These are phyloP conservation scores for Tetanocera ferruginea DNA, from an alignment of 2,888 invertebrate genomes.

Conservation along the genomic window DNA sequence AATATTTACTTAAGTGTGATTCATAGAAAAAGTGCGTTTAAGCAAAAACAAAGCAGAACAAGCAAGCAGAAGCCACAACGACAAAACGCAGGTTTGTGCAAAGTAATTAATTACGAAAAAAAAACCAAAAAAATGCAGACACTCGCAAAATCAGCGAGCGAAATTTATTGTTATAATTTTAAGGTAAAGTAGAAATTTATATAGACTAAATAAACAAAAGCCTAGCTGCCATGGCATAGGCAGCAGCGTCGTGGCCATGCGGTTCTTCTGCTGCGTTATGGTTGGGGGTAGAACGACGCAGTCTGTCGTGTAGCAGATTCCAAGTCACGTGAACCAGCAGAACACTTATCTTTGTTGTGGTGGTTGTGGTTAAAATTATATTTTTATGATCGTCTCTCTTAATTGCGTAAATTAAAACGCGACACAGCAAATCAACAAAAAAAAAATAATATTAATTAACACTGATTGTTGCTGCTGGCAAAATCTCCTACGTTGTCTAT, in stretches of 20 bases:
- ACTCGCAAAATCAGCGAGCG: background rate
- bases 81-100: constrained; percentile 10
- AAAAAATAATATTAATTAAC: background rate
- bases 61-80: background rate
- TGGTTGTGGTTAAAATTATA: background rate
- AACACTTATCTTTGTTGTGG: background rate
- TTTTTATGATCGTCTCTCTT: constrained; percentile 1
- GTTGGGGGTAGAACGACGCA: background rate
- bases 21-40: constrained; percentile 6
- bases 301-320: background rate
- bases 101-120: background rate
- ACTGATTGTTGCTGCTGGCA: too few relatives aligned
- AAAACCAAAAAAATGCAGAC: background rate
- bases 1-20: background rate
- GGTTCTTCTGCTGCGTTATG: background rate
- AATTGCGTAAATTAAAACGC: background rate
- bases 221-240: too few relatives aligned
- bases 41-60: background rate
- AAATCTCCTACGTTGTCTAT: too few relatives aligned
- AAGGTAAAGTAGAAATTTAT: too few relatives aligned
- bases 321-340: background rate
- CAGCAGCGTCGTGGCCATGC: too few relatives aligned
- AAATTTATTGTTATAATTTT: background rate
- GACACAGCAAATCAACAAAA: background rate
- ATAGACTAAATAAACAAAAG: too few relatives aligned